A percentile compares a stretch with the other conserved stretches of the same genome.
phyloP scores from a whole-genome alignment of 2,797 vertebrate genomes.

The Epinephelus coioides region DNA sequence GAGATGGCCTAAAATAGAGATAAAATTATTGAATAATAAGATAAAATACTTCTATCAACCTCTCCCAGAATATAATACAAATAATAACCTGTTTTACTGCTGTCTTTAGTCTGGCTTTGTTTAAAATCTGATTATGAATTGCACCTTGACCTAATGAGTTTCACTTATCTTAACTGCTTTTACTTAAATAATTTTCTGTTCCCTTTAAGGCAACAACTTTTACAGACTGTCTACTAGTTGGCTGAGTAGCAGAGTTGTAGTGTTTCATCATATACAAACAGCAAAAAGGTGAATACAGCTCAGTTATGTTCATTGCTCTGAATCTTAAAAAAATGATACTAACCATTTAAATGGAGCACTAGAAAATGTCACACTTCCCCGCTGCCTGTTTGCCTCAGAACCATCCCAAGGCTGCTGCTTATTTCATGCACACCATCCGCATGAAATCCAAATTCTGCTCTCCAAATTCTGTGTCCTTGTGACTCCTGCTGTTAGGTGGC shows the following conservation, averaged over 20 bases:
- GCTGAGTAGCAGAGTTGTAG: neutral
- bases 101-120: neutral
- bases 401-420: slow-evolving; percentile 30
- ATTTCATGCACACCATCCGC: slow-evolving; percentile 40
- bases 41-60: neutral
- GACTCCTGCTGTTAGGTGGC: slow-evolving; percentile 37
- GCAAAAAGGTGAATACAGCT: slow-evolving; percentile 6
- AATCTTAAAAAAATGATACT: slow-evolving; percentile 45
- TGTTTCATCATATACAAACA: neutral
- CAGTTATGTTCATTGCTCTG: slow-evolving; percentile 74
- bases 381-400: slow-evolving; percentile 37
- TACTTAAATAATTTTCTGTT: neutral
- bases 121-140: neutral
- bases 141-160: neutral
- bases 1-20: slow-evolving; percentile 25
- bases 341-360: slow-evolving; percentile 54
- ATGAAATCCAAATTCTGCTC: slow-evolving; percentile 53
- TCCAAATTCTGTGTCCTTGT: slow-evolving; percentile 36
- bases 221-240: neutral
- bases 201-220: slow-evolving; percentile 5
- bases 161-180: neutral
- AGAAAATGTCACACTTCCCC: slow-evolving; percentile 67
- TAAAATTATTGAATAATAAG: neutral
- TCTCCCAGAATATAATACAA: neutral
- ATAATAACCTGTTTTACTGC: neutral